phyloP scores from a whole-genome alignment of 2,113 vertebrate species.

The Anoura caudifer region DNA sequence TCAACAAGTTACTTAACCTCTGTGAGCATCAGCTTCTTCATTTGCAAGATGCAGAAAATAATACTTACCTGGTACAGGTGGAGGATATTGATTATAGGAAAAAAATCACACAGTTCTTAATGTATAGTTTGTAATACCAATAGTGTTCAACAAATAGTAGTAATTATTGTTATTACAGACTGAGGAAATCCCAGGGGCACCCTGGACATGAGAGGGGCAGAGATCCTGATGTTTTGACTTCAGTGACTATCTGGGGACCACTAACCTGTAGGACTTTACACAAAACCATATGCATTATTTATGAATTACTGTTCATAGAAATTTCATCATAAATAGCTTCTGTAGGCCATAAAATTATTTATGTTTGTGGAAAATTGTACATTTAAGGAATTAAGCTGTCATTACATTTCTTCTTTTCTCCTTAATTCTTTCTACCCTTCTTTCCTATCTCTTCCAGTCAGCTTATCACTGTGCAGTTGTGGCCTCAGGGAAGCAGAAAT shows the following conservation, averaged over 20 bases:
- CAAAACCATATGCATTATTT: constrained; percentile 40
- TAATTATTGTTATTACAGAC: constrained; percentile 21
- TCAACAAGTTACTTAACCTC: background rate
- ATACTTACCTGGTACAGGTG: background rate
- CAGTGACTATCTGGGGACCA: background rate
- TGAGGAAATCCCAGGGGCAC: background rate
- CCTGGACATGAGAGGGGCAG: background rate
- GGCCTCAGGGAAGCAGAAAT: background rate
- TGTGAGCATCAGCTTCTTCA: background rate
- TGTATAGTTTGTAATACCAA: background rate
- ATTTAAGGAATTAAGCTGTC: background rate
- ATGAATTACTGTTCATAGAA: constrained; percentile 42
- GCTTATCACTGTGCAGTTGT: background rate
- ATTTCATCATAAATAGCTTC: constrained; percentile 15
- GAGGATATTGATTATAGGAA: background rate
- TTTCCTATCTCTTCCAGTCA: background rate
- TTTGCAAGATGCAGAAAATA: background rate
- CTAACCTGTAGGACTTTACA: background rate
- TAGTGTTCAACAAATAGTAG: background rate
- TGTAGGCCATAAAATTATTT: background rate
- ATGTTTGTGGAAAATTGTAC: background rate
- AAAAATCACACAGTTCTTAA: background rate
- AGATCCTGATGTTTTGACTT: background rate
- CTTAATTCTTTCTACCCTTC: background rate
- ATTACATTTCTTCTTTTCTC: background rate